Conservation (phyloP, 2,888 invertebrate species). For the Lithosia quadra region DNA sequence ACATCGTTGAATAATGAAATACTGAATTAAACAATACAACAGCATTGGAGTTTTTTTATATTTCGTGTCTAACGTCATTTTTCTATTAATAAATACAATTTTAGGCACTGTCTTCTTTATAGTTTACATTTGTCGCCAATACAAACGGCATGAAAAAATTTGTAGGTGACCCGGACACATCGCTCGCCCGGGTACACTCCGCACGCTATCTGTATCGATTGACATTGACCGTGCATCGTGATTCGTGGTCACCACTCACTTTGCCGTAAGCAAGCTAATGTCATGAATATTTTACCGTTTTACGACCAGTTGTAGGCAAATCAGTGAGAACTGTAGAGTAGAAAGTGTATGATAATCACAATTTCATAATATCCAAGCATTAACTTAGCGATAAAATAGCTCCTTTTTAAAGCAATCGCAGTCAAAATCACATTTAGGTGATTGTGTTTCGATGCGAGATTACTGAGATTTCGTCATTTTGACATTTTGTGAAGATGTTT, state of each 20-base stretch:
- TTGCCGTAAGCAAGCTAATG: constrained; percentile 40
- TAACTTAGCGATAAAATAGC: background rate
- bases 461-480: too few species aligned
- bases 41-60: background rate
- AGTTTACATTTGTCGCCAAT: background rate
- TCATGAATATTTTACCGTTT: constrained; percentile 58
- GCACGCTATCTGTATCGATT: constrained; percentile 60
- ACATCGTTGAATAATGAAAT: constrained; percentile 28
- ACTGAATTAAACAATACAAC: constrained; percentile 11
- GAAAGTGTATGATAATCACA: background rate
- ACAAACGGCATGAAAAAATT: constrained; percentile 21
- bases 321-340: background rate
- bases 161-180: constrained; percentile 46
- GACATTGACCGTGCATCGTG: constrained; percentile 68
- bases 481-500: too few species aligned
- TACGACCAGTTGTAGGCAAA: background rate
- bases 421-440: background rate
- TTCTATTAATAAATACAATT: constrained; percentile 1
- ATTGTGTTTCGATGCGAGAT: too few species aligned
- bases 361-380: background rate
- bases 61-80: background rate
- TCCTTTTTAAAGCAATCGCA: background rate
- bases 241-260: constrained; percentile 62
- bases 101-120: constrained; percentile 3
- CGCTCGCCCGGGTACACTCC: constrained; percentile 18